These are phyloP conservation scores for Otis tarda DNA, from an alignment of 2,113 vertebrate genomes.

Conservation along the genomic window DNA sequence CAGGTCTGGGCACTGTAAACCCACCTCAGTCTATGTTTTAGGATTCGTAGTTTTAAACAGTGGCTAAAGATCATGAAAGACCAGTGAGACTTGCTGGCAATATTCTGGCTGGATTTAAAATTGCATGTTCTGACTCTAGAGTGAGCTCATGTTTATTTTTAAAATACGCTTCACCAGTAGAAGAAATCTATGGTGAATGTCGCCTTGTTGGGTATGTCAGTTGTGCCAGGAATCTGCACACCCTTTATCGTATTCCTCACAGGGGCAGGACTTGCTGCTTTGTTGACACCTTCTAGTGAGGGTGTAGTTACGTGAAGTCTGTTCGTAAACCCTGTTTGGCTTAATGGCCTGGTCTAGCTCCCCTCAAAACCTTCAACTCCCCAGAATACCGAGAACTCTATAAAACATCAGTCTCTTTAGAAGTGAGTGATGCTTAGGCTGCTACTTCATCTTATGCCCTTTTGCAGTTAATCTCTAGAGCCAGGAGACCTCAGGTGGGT, in stretches of 20 bases:
- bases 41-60: background rate
- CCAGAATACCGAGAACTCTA: background rate
- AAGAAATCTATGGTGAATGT: conserved; percentile 42
- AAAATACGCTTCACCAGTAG: background rate
- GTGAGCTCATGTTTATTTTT: conserved; percentile 62
- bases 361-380: background rate
- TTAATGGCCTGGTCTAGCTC: background rate
- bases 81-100: background rate
- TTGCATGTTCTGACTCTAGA: background rate
- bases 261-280: background rate
- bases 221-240: background rate
- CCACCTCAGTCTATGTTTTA: background rate
- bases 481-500: background rate
- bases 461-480: background rate
- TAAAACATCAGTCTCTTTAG: background rate
- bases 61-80: background rate
- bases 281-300: background rate
- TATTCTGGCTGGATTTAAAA: conserved; percentile 41
- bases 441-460: background rate
- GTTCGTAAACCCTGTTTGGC: background rate
- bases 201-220: conserved; percentile 35
- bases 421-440: background rate
- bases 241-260: background rate
- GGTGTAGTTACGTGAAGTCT: background rate
- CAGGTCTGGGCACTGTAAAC: background rate